Percentiles rank a stretch among this genome's conserved stretches.
Conservation (phyloP, 2,113 vertebrate genomes). For the Oxyruncus cristatus region DNA sequence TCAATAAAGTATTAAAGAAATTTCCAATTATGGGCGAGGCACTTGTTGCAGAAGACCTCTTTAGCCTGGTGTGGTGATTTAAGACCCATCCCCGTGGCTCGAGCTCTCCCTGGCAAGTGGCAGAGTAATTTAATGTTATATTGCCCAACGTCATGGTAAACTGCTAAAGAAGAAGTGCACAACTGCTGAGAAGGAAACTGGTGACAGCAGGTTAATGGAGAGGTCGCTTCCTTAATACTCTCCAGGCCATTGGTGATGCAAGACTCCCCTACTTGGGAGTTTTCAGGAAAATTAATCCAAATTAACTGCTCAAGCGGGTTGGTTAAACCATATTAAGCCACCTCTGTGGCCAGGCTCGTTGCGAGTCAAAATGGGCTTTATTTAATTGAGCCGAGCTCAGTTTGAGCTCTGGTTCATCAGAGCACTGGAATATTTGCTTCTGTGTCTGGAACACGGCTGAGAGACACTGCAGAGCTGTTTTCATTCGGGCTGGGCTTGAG, state of each 20-base stretch:
- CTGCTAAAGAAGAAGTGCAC: neutral
- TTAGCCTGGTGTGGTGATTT: neutral
- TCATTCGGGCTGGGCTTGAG: neutral
- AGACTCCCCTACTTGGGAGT: neutral
- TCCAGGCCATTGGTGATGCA: neutral
- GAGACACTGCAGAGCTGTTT: neutral
- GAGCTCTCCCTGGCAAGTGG: neutral
- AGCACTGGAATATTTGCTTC: neutral
- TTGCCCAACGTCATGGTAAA: neutral
- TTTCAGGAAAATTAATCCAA: slow-evolving; percentile 23
- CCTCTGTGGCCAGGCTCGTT: neutral
- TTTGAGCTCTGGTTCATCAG: neutral
- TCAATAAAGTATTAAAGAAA: neutral
- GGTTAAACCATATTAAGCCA: slow-evolving; percentile 1
- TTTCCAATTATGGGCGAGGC: neutral
- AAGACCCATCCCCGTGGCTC: neutral
- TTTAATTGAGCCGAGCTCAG: neutral
- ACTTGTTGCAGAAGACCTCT: neutral
- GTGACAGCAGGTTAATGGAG: neutral
- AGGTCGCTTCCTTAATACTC: neutral
- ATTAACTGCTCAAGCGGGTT: neutral
- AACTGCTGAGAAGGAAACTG: neutral
- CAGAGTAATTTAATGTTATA: neutral
- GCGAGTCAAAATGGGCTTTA: neutral
- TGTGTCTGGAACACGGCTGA: neutral